Base-by-base conservation (phyloP, 2,888 invertebrate genomes). In the Cephus sareptanus region DNA sequence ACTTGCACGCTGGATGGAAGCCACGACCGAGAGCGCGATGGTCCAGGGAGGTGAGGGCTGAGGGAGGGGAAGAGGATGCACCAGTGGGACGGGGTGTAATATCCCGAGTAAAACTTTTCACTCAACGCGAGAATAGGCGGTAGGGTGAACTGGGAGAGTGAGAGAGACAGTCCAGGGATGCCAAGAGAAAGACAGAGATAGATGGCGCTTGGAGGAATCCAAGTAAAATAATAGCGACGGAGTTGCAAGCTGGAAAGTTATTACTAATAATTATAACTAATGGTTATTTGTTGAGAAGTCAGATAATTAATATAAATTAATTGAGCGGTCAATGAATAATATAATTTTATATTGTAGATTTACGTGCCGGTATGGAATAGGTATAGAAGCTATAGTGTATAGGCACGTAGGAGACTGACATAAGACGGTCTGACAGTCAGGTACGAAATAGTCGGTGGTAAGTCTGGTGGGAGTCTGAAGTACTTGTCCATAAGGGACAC, bases 91-190 rank as follows among this genome's bases (percentile, higher is more conserved):
- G 86, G 87, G 89, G 81, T 86, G 89, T 90, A 90, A 90, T 90
- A 90, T 90, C 89, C 89, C 87, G 84, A 89, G 89, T 89, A 90
- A 89, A 90, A 90, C 90, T 90, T 90, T 90, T 90, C 90, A 90
- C 90, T 89, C 87, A 87, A 86, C 88, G 88, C 85, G 86, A 88
- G 86, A 88, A 87, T 87, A 87, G 86, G 81, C 11, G 31, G 78
- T 76, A 74, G 80, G 76, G 75, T 69, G 74, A 68, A 74, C 74
- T 30, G 37, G 73, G 77, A 35, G 77, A 77, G 34, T 34, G 74
- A 73, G 70, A 56, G 81, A 79, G 79, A 81, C 78, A 78, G 70
- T 56, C 23, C 9, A 80, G 78, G 76, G 76, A 80, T 78, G 78
- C 78, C 77, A 75, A 73, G 76, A 56, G 79, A 79, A 77, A 81